A percentile compares a stretch with the other conserved stretches of the same genome.
phyloP scores from a whole-genome alignment of 2,888 invertebrate species.

The Leptinotarsa haldemani region DNA sequence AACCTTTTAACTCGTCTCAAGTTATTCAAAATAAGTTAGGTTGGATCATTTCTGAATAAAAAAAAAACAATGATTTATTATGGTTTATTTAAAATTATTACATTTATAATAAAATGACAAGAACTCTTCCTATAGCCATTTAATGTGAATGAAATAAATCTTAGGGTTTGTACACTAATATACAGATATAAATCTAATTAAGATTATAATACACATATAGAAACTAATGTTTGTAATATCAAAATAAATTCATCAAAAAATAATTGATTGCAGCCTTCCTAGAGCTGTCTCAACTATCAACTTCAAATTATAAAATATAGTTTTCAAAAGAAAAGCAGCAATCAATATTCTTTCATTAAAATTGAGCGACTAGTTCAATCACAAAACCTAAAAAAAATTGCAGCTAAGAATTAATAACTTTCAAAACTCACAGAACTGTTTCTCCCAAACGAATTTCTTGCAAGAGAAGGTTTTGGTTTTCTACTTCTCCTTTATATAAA shows the following conservation, averaged over 20 bases:
- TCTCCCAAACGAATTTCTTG: background rate
- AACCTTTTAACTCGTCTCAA: no score
- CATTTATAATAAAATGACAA: conserved; percentile 53
- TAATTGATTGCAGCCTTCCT: conserved; percentile 38
- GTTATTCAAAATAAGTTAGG: no score
- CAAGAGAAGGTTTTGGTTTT: no score
- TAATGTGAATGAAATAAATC: conserved; percentile 57
- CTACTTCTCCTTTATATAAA: no score
- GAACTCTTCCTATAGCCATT: conserved; percentile 51
- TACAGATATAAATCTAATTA: conserved; percentile 57
- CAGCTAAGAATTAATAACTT: conserved; percentile 46
- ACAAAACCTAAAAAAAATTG: conserved; percentile 61
- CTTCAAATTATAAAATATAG: conserved; percentile 50
- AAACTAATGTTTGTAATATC: conserved; percentile 52
- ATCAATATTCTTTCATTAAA: conserved; percentile 46
- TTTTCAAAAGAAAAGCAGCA: conserved; percentile 34
- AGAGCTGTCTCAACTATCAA: conserved; percentile 13
- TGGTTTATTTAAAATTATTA: conserved; percentile 38
- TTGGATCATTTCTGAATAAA: background rate
- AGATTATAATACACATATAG: conserved; percentile 49
- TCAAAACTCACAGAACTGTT: conserved; percentile 2
- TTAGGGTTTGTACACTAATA: conserved; percentile 61
- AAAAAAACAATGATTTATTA: conserved; percentile 9
- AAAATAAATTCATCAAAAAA: conserved; percentile 46
- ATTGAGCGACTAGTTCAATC: conserved; percentile 65